Base-by-base conservation (phyloP, 2,113 vertebrate species). In the Tetraodon nigroviridis region DNA sequence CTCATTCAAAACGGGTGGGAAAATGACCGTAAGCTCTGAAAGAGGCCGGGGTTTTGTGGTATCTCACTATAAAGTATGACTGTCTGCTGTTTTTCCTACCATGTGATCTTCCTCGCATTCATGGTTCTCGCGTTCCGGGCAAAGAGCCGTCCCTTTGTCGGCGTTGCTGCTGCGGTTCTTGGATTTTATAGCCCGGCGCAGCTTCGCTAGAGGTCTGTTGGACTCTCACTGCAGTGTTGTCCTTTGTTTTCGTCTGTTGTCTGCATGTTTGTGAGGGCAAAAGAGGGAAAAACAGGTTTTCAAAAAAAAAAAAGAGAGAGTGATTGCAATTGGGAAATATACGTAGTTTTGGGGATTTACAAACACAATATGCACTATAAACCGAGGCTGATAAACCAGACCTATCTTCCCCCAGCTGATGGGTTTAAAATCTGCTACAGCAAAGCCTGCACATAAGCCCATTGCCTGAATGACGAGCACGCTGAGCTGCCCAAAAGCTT, bases 371-470 rank as follows among this genome's bases (percentile, higher is more conserved):
- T 80, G 71, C 70, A 55, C 52, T 71, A 60, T 66, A 77, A 83
- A 82, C 47, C 37, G 76, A 51, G 46, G 58, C 56, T 61, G 78
- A 84, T 85, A 76, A 79, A 71, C 55, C 67, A 77, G 60, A 76
- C 73, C 69, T 82, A 86, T 88, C 84, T 83, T 75, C 76, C 60
- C 76, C 80, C 78, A 47, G 67, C 84, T 87, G 78, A 88, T 67
- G 76, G 82, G 64, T 82, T 81, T 80, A 58, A 84, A 86, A 84
- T 83, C 78, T 82, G 63, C 75, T 65, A 63, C 64, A 27, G 73
- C 51, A 61, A 81, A 81, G 79, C 75, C 50, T 71, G 61, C 73
- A 61, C 72, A 77, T 87, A 86, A 87, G 61, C 82, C 71, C 71
- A 78, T 76, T 67, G 74, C 80, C 53, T 65, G 66, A 51, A 62